These are phyloP conservation scores for Ceratosolen solmsi DNA, from an alignment of 1,140 invertebrate genomes.

Conservation along the genomic window DNA sequence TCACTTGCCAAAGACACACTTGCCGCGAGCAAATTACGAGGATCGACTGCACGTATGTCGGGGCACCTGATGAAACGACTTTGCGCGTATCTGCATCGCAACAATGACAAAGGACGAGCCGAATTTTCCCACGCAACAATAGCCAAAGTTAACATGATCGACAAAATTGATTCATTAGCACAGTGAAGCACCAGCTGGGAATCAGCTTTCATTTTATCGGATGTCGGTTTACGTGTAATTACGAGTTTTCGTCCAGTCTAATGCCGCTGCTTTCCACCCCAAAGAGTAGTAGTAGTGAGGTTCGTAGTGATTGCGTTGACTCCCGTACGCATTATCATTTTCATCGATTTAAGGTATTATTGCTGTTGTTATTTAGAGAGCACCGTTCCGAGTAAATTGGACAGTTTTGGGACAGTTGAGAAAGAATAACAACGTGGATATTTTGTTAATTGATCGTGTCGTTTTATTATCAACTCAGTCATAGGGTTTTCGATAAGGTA, in stretches of 20 bases:
- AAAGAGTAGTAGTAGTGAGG: not conserved
- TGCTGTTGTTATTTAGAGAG: not conserved
- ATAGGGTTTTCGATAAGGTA: too few relatives aligned
- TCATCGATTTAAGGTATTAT: not conserved
- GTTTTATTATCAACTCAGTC: too few relatives aligned
- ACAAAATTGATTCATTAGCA: conserved; percentile 47
- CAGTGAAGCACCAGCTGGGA: conserved; percentile 21
- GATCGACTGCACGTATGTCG: too few relatives aligned
- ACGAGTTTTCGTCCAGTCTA: not conserved
- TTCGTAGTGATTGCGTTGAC: conserved; percentile 6
- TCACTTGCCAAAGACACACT: too few relatives aligned
- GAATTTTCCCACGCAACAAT: conserved; percentile 18
- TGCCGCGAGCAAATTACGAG: too few relatives aligned
- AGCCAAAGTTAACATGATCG: not conserved
- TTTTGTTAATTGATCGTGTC: too few relatives aligned
- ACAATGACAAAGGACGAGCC: conserved; percentile 1
- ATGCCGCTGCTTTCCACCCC: not conserved
- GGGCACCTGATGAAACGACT: too few relatives aligned
- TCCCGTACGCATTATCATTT: not conserved
- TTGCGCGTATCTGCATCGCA: not conserved
- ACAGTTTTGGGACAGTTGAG: too few relatives aligned
- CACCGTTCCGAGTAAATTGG: not conserved
- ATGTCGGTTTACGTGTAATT: conserved; percentile 46
- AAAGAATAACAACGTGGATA: too few relatives aligned
- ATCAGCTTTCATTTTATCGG: conserved; percentile 31